These are phyloP conservation scores for Glaucopsyche alexis DNA, from an alignment of 2,888 invertebrate species.

Conservation along the genomic window DNA sequence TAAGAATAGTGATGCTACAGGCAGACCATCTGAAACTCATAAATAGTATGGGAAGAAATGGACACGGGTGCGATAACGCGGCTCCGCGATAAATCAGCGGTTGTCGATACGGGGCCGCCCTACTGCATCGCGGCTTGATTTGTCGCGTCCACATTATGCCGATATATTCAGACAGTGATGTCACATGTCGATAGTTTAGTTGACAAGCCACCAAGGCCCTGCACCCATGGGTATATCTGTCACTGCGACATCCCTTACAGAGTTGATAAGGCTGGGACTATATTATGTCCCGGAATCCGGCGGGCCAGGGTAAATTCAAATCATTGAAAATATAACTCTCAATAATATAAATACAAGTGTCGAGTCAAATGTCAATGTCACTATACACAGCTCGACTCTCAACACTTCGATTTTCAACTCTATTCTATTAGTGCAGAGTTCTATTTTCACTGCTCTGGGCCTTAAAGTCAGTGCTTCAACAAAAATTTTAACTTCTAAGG, in stretches of 20 bases:
- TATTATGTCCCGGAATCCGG: no score
- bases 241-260: background rate
- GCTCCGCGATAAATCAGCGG: slow-evolving; percentile 71
- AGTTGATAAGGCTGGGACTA: no score
- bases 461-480: no score
- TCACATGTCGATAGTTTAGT: slow-evolving; percentile 33
- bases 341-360: no score
- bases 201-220: background rate
- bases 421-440: no score
- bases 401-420: no score
- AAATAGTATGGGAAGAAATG: slow-evolving; percentile 43
- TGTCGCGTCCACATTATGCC: slow-evolving; percentile 72
- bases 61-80: slow-evolving; percentile 61
- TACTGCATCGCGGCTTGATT: slow-evolving; percentile 72
- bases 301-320: no score
- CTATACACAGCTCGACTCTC: no score
- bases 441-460: no score
- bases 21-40: slow-evolving; percentile 34
- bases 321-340: no score
- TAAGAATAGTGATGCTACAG: slow-evolving; percentile 8
- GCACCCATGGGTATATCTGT: background rate
- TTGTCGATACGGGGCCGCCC: slow-evolving; percentile 77
- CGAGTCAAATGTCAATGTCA: no score
- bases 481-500: no score
- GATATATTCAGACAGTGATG: slow-evolving; percentile 53